Base-by-base conservation (phyloP, 53 echinoderm and acorn worm genomes). In the Hippasteria phrygiana region DNA sequence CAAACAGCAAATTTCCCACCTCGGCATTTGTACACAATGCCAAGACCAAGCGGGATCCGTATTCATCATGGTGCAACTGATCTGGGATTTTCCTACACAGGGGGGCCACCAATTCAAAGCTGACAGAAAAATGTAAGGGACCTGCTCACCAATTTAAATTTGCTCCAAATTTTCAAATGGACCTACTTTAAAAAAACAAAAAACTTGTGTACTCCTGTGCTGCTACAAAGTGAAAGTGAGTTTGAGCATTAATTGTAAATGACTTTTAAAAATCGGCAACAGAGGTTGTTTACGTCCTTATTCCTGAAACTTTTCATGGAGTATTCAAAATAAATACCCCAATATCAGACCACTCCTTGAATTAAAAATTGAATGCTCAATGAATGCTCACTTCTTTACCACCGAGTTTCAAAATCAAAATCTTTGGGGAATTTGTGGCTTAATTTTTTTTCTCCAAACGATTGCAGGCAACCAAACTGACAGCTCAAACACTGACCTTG, bases 1-100 rank as follows among this genome's bases (percentile, higher is more conserved):
- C 76, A 76, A 76, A 76, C 76, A 76, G 51, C 18, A 16, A 47
- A 76, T 76, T 76, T 51, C 76, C 32, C 53, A 76, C 76, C 76
- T 76, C 14, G 1, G n/a, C 59, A 4, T 59, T 59, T 55, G 8
- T 18, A 59, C 59, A 59, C 59, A 59, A 59, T 59, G 26, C 59
- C 26, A 22, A 59, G 2, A 22, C 59, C 26, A n/a, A 4, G 59
- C 59, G 33, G 76, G 76, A 51, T 47, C 29, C 31, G 48, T 33
- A 34, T 29, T 10, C 51, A 10, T 37, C 16, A 54, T 76, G 53
- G 18, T 33, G 33, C 32, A 48, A 76, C 43, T 20, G 34, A 8
- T 7, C 33, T 47, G 34, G 50, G 18, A 33, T 50, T 28, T 76
- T 43, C 50, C 18, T 32, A 6, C 76, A 76, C 50, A 29, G 50